phyloP scores from a whole-genome alignment of 2,113 vertebrate species.

The Sterrhoptilus dennistouni region DNA sequence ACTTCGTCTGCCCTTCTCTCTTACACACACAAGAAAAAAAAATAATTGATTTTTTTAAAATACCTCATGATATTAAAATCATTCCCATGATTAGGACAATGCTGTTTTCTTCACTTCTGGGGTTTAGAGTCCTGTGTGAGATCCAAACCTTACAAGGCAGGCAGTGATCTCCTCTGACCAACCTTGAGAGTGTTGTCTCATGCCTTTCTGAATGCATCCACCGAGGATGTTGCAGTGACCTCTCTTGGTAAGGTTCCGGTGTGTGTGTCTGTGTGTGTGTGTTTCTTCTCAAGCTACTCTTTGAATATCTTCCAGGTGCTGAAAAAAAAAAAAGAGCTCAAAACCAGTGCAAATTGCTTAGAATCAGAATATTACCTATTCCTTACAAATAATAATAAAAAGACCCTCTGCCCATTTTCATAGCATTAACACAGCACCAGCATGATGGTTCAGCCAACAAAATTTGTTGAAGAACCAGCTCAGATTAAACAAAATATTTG shows the following conservation, averaged over 20 bases:
- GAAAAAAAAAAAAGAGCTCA: not conserved
- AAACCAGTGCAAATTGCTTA: not conserved
- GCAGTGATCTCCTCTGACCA: not conserved
- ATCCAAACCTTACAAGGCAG: not conserved
- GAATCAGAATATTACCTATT: not conserved
- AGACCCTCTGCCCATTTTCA: not conserved
- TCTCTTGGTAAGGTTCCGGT: not conserved
- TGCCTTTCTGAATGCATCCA: not conserved
- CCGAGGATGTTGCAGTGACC: not conserved
- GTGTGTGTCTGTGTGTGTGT: not conserved
- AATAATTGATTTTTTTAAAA: accelerated
- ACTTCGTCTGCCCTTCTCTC: not conserved
- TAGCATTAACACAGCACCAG: not conserved
- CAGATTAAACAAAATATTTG: conserved; percentile 1
- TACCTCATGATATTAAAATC: not conserved
- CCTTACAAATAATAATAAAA: not conserved
- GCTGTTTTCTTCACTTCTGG: not conserved
- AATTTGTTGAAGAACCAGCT: not conserved
- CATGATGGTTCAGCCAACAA: not conserved
- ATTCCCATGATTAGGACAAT: not conserved
- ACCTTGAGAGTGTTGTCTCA: not conserved
- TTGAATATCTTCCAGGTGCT: not conserved
- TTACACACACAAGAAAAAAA: not conserved
- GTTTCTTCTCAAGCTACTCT: not conserved
- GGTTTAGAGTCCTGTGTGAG: not conserved